These are phyloP conservation scores for Myopa tessellatipennis DNA, from an alignment of 2,888 invertebrate genomes.

Conservation along the genomic window DNA sequence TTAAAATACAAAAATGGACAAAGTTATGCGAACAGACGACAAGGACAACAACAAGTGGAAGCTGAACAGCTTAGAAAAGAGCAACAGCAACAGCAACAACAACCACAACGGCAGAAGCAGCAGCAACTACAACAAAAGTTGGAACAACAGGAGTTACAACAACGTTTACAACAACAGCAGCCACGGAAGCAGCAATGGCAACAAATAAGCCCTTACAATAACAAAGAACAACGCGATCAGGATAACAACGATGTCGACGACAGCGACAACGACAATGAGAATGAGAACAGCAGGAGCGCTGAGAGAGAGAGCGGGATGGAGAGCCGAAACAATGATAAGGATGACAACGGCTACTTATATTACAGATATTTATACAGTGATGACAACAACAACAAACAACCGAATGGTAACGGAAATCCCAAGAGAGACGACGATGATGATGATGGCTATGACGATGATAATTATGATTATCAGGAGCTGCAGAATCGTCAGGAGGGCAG, in stretches of 20 bases:
- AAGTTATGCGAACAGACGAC: slow-evolving; percentile 4
- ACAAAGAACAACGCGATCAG: slow-evolving; percentile 25
- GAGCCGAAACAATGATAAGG: background rate
- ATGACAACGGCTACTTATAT: background rate
- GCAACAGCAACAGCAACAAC: slow-evolving; percentile 24
- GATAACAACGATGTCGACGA: slow-evolving; percentile 23
- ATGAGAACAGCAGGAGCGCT: slow-evolving; percentile 3
- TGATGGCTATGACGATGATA: background rate
- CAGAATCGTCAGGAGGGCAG: slow-evolving; percentile 30
- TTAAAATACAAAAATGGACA: slow-evolving; percentile 32
- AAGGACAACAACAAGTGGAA: slow-evolving; percentile 6
- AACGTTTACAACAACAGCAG: background rate
- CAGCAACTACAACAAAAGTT: background rate
- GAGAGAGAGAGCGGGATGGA: background rate
- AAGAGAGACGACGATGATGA: slow-evolving; percentile 6
- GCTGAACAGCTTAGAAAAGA: background rate
- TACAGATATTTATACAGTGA: slow-evolving; percentile 25
- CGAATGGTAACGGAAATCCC: slow-evolving; percentile 34
- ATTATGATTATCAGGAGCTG: background rate
- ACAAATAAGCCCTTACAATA: slow-evolving; percentile 23
- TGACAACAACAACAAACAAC: slow-evolving; percentile 19
- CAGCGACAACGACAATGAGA: slow-evolving; percentile 10
- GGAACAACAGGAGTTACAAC: background rate
- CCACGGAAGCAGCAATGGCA: slow-evolving; percentile 5
- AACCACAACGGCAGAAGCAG: background rate